phyloP scores from a whole-genome alignment of 2,797 vertebrate genomes.

The Tenualosa ilisha region DNA sequence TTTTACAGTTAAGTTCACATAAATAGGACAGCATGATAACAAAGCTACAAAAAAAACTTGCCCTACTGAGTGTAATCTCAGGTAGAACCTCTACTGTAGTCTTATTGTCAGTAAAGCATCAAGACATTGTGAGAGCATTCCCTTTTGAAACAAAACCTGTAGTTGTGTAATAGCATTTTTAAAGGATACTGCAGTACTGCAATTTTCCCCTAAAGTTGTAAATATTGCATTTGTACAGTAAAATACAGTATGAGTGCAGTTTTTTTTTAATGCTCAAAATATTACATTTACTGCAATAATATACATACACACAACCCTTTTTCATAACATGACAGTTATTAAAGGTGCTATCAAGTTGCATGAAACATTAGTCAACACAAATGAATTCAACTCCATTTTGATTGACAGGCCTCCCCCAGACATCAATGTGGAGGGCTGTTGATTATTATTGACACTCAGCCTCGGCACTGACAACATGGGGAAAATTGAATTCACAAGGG shows the following conservation, averaged over 20 bases:
- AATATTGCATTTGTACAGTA: no score
- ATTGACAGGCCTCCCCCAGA: neutral
- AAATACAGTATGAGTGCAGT: no score
- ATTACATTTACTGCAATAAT: neutral
- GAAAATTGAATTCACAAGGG: conserved; percentile 40
- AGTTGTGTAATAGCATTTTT: no score
- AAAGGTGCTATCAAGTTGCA: neutral
- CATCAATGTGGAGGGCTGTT: conserved; percentile 11
- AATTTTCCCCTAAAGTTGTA: no score
- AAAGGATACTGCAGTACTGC: no score
- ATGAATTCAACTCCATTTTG: neutral
- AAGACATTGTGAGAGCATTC: no score
- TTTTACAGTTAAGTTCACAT: neutral
- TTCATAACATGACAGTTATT: neutral
- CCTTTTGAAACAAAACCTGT: no score
- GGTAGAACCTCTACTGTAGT: no score
- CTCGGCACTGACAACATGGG: conserved; percentile 29
- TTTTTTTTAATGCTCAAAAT: no score
- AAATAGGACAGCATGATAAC: no score
- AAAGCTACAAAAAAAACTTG: no score
- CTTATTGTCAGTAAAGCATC: neutral
- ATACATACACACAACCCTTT: neutral
- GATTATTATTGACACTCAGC: conserved; percentile 26
- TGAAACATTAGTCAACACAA: neutral
- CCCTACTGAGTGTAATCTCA: no score